phyloP scores from a whole-genome alignment of 2,888 invertebrate genomes.

The Stenoptilia bipunctidactyla region DNA sequence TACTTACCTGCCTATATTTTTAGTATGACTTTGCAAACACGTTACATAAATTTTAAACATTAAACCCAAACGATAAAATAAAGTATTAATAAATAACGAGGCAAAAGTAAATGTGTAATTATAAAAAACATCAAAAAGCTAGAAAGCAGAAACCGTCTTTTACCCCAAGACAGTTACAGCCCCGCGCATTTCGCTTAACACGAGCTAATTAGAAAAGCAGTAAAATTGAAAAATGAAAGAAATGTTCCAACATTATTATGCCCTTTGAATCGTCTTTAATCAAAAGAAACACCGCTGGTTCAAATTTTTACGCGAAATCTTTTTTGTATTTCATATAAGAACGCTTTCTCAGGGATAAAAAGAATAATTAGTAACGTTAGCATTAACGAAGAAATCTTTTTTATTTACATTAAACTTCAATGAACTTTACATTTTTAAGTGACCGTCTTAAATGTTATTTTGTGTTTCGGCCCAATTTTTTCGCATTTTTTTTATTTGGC shows the following conservation, averaged over 20 bases:
- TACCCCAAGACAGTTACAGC: too few species aligned
- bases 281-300: neutral
- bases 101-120: too few species aligned
- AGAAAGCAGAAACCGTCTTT: too few species aligned
- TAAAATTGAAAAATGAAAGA: slow-evolving; percentile 33
- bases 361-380: neutral
- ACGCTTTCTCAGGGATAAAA: neutral
- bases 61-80: too few species aligned
- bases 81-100: too few species aligned
- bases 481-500: too few species aligned
- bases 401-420: neutral
- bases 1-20: too few species aligned
- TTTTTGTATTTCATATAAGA: neutral
- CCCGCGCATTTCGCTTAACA: slow-evolving; percentile 1
- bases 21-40: too few species aligned
- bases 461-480: too few species aligned
- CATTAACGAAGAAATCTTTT: neutral
- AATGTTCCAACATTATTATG: slow-evolving; percentile 34
- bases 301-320: neutral
- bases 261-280: slow-evolving; percentile 15
- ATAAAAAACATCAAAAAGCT: too few species aligned
- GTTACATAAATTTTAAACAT: too few species aligned
- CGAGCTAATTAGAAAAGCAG: slow-evolving; percentile 23
- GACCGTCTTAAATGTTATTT: too few species aligned
- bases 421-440: neutral